Base-by-base conservation (phyloP, 2,888 invertebrate genomes). In the Scaptomyza tumidula region DNA sequence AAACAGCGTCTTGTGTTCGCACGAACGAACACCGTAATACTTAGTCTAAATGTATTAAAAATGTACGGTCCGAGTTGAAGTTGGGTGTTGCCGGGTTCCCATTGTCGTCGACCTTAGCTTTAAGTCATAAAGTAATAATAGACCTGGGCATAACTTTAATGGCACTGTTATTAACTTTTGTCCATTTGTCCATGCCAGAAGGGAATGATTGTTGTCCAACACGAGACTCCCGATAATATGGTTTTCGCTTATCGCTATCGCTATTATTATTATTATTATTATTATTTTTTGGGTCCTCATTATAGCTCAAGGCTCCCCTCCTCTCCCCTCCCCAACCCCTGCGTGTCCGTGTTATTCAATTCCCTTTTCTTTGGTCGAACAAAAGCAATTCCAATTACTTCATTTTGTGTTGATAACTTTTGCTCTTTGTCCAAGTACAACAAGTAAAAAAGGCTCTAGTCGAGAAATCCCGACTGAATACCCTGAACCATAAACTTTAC, bases 51-150 rank as follows among this genome's bases (percentile, higher is more conserved):
- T 2, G 50, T 19, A 44, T 24, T 2, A 24, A n/a, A 37, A 57
- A n/a, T n/a, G 14, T 35, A 6, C 37, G 16, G 31, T 16, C 7
- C 48, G 35, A 54, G 62, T 44, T 37, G 24, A 24, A 24, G 13
- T 37, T 14, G 19, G 46, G 46, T 49, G n/a, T 24, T 24, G 24
- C 29, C 11, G 45, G 35, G 57, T 48, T 53, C 35, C 58, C 44
- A 46, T 58, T 44, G 1, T 3, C 19, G 49, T 9, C 10, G 44
- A 35, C 43, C 43, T 59, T 71, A 58, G 86, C 83, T 83, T 82
- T 72, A 77, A 88, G 88, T 72, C 83, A 70, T 72, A 74, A 71
- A 75, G 79, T 83, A 83, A 83, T 83, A 82, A 80, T 65, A 64
- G 86, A 60, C 57, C 39, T 61, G 49, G 39, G 50, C 52, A 44